A percentile compares a stretch with the other conserved stretches of the same genome.
These are phyloP conservation scores for Zeus faber DNA, from an alignment of 2,113 vertebrate species.

Conservation along the genomic window DNA sequence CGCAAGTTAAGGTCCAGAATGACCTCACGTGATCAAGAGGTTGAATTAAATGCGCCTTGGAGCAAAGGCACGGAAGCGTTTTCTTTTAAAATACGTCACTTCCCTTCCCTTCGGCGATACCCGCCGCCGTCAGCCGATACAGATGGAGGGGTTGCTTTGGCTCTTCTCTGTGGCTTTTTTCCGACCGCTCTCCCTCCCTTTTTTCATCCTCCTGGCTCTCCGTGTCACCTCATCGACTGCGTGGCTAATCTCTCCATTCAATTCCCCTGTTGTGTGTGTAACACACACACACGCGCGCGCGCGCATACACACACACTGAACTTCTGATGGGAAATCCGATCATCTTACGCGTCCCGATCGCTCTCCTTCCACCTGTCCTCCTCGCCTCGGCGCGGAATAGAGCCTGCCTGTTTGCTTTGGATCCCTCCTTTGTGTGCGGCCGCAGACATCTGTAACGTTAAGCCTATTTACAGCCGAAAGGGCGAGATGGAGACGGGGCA, in stretches of 20 bases:
- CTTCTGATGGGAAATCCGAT: conserved; percentile 50
- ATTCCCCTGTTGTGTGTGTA: background rate
- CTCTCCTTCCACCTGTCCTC: conserved; percentile 47
- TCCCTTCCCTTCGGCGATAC: no score
- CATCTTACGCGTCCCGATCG: conserved; percentile 31
- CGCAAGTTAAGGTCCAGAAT: no score
- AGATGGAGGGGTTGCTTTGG: no score
- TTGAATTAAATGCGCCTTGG: no score
- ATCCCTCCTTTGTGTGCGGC: conserved; percentile 45
- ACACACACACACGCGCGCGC: background rate
- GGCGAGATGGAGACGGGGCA: conserved; percentile 23
- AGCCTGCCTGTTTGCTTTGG: conserved; percentile 45
- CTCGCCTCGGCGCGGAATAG: conserved; percentile 33
- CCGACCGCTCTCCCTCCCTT: background rate
- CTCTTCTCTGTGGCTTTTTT: no score
- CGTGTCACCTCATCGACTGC: background rate
- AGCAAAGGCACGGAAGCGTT: no score
- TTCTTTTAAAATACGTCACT: no score
- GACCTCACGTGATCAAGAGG: no score
- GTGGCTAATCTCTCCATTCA: background rate
- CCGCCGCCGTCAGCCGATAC: no score
- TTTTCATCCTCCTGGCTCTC: background rate
- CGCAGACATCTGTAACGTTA: conserved; percentile 66
- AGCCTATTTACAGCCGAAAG: conserved; percentile 65
- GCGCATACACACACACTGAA: conserved; percentile 5